These are phyloP conservation scores for Dufourea novaeangliae DNA, from an alignment of 1,140 invertebrate species.

Conservation along the genomic window DNA sequence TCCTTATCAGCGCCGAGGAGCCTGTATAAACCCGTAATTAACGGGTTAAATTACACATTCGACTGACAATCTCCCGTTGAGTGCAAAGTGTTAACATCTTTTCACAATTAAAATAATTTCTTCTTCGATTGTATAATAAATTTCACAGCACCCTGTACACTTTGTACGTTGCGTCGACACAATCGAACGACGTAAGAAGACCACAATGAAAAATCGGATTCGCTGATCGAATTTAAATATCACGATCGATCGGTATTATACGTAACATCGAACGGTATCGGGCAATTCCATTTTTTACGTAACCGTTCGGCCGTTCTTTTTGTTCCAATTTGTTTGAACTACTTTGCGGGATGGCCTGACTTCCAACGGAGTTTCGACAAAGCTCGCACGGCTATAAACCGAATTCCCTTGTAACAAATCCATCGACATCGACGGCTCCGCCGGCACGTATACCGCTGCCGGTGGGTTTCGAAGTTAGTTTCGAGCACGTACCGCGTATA, in stretches of 20 bases:
- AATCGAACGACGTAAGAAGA: no score
- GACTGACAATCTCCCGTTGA: no score
- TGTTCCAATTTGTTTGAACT: conserved; percentile 42
- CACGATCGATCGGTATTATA: background rate
- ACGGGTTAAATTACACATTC: no score
- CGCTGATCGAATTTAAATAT: background rate
- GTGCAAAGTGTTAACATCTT: no score
- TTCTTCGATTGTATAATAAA: no score
- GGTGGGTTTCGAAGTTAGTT: conserved; percentile 55
- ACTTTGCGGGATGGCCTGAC: background rate
- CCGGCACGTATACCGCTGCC: conserved; percentile 27
- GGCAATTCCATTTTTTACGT: background rate
- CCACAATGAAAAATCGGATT: no score
- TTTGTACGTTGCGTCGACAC: no score
- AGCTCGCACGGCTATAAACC: conserved; percentile 53
- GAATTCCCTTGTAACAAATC: conserved; percentile 64
- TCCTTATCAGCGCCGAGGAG: no score
- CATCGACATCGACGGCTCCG: conserved; percentile 60
- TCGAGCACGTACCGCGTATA: conserved; percentile 65
- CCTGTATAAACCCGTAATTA: no score
- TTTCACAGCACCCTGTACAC: no score
- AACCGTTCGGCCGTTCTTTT: background rate
- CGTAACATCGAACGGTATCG: background rate
- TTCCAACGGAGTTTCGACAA: conserved; percentile 49
- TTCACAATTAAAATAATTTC: no score